Conservation (phyloP, 1,140 invertebrate genomes). For the Vanessa atalanta region DNA sequence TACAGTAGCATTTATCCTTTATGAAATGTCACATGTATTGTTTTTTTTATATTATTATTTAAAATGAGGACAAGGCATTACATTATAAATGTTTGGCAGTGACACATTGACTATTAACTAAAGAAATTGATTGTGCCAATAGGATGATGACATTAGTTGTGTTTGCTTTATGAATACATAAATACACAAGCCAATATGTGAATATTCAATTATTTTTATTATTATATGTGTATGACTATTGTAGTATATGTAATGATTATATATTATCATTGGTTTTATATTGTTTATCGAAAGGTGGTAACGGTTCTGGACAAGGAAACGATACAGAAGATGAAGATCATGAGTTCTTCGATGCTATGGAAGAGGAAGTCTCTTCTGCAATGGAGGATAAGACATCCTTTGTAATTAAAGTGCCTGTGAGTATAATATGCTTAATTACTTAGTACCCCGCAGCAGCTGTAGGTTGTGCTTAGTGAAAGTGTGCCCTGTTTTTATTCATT, state of each 20-base stretch:
- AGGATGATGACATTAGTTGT: not conserved
- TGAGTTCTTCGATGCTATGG: slow-evolving; percentile 96
- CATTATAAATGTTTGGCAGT: not conserved
- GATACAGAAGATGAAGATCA: slow-evolving; percentile 93
- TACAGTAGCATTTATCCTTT: not conserved
- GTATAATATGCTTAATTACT: slow-evolving; percentile 40
- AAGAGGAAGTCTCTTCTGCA: slow-evolving; percentile 81
- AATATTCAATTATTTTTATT: not conserved
- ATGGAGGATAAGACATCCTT: slow-evolving; percentile 83
- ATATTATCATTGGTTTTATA: not conserved
- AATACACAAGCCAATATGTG: not conserved
- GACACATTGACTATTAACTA: not conserved
- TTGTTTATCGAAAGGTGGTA: slow-evolving; percentile 56
- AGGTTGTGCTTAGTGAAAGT: no score
- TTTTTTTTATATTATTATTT: not conserved
- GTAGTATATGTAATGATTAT: not conserved
- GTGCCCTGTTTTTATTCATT: no score
- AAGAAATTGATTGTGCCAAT: not conserved
- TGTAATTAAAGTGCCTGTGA: slow-evolving; percentile 85
- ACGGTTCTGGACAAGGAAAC: slow-evolving; percentile 77
- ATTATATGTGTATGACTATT: not conserved
- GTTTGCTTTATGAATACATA: not conserved
- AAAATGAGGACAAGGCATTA: not conserved
- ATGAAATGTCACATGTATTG: not conserved
- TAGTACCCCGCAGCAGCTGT: not conserved